Evolutionary conservation across 2,797 vertebrate genomes (phyloP), one percentile per base, ranked within the genome.

Genomic region (Coccyzus lansbergi): DNA sequence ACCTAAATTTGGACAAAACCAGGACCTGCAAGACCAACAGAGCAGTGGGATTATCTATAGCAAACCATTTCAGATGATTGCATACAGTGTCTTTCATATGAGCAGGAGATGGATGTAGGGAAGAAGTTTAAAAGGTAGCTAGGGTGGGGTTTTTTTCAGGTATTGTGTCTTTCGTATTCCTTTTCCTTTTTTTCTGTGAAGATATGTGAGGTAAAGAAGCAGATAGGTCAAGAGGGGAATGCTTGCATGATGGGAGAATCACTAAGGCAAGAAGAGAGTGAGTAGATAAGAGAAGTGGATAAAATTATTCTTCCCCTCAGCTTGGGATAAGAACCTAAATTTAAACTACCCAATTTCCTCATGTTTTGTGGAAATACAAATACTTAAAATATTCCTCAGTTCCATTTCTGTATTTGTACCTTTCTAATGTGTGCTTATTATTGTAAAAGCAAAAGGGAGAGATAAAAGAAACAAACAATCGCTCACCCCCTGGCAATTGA

Each of bases 121-220:
- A 31, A 74, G 22, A 80, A 58, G 15, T 4, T 62, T 8, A 69
- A 63, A 58, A 70, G 8, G 18, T 8, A 75, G 8, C 46, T 22
- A 26, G 3, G n/a, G n/a, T n/a, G n/a, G 7, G 1, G 38, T 25
- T 49, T 40, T 31, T 7, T 20, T 1, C 19, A 4, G 2, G 8
- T 44, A 40, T 72, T 63, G 3, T 67, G 10, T 21, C 12, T 44
- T 82, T 69, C 58, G 7, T 46, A 81, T 38, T 53, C 6, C 0
- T 34, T 58, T 92, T 58, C 44, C 44, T 22, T 8, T n/a, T 59
- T 70, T 46, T 33, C 10, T 64, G 75, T 69, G 5, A 79, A 80
- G 16, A 33, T 31, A 31, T 15, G 4, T 15, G 31, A 84, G 6
- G 46, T 31, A 70, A 79, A 94, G 31, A 12, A 86, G 22, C 14